Evolutionary conservation across 2,888 invertebrate species (phyloP), one percentile per base, ranked within the genome.

Genomic region (Meiosimyza platycephala): DNA sequence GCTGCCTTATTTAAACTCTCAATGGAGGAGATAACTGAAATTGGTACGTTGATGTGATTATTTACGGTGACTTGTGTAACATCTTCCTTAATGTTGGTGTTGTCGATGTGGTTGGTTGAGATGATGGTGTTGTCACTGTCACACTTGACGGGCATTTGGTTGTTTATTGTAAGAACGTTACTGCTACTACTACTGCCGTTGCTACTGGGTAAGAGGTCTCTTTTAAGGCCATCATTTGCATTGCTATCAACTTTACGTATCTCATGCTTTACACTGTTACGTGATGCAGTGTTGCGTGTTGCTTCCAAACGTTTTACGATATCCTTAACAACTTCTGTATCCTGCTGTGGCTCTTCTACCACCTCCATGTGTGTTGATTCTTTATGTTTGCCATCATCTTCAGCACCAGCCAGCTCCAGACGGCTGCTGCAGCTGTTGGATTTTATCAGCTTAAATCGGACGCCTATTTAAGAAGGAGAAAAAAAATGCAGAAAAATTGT

Each of bases 391-490:
- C 65, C n/a, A n/a, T 55, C 54, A 11, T 71, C 73, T 18, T 74
- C 78, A 22, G 93, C 90, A 6, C 94, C 95, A 0, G 94, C 92
- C 70, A 95, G 86, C 83, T 95, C 95, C 67, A 95, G 87, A 48
- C 95, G 90, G 83, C 94, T 95, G 82, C 94, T 94, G 84, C 95
- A 95, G 78, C 95, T 95, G 82, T 95, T 95, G 48, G 95, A 95
- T 88, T 95, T 95, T 1, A 95, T 91, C 76, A 95, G 87, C 82
- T 93, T 92, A 84, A 95, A 95, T 85, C 94, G 94, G 70, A 94
- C 91, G 69, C 93, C 93, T 83, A n/a, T 70, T 40, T 5, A 50
- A 48, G 72, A 62, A 12, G 57, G 71, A 66, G 71, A 73, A 75
- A 57, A n/a, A 33, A 71, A 60, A 67, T 13, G 50, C 15, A 55